Percentiles rank a stretch among this genome's conserved stretches.
phyloP scores from a whole-genome alignment of 64 coral and sea anemone species.

The Hydrozoanthus tunicans region DNA sequence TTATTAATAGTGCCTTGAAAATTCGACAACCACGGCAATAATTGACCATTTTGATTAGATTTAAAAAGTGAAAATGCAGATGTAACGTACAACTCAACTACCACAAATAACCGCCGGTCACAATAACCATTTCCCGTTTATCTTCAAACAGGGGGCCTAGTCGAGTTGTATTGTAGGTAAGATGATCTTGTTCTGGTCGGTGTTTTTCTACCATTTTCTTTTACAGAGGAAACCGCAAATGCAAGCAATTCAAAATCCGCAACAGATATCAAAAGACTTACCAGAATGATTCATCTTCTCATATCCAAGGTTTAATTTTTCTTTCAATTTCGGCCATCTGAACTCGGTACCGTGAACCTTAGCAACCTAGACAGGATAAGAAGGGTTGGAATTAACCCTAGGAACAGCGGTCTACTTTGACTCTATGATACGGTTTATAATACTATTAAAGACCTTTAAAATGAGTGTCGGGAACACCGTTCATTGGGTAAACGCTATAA shows the following conservation, averaged over 20 bases:
- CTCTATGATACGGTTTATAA: background rate
- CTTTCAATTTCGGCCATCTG: slow-evolving; percentile 58
- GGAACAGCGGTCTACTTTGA: background rate
- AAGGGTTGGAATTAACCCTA: background rate
- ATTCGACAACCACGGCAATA: too few relatives aligned
- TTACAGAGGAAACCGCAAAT: background rate
- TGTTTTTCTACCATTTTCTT: background rate
- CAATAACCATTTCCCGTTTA: too few relatives aligned
- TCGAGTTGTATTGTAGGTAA: too few relatives aligned
- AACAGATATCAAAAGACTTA: background rate
- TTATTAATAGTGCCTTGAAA: too few relatives aligned
- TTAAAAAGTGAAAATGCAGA: too few relatives aligned
- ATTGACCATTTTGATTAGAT: too few relatives aligned
- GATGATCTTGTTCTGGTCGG: background rate
- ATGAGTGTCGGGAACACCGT: too few relatives aligned
- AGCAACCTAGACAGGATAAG: slow-evolving; percentile 13
- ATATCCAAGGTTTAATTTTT: slow-evolving; percentile 57
- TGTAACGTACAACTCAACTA: too few relatives aligned
- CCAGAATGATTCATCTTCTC: background rate
- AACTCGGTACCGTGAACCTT: slow-evolving; percentile 78
- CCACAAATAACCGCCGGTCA: too few relatives aligned
- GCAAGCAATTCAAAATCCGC: too few relatives aligned
- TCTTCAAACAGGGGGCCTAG: too few relatives aligned
- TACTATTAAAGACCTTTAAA: background rate
- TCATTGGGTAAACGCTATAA: too few relatives aligned